A percentile compares a stretch with the other conserved stretches of the same genome.
Evolutionary conservation across 2,888 invertebrate genomes (phyloP).

Genomic region (Hesperia comma): DNA sequence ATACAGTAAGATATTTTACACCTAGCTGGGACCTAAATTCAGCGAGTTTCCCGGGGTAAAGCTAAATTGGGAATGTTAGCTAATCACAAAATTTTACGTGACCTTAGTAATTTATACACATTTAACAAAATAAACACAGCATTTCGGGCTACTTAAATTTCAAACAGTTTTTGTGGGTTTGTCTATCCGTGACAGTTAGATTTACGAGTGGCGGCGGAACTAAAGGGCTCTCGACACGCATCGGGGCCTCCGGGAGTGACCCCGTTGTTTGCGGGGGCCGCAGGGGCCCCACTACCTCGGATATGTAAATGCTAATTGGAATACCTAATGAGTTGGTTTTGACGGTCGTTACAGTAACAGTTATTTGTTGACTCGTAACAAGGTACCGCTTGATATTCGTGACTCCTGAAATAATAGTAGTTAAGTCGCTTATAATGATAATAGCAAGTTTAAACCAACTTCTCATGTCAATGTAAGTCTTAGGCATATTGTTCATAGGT

Average conservation of each 20-base stretch:
- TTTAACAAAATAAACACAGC: not conserved
- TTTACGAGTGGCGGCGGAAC: slow-evolving; percentile 19
- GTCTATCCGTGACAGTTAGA: slow-evolving; percentile 28
- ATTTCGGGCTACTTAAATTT: slow-evolving; percentile 22
- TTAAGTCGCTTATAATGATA: not conserved
- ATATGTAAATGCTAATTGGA: slow-evolving; percentile 25
- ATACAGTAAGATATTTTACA: too few relatives aligned
- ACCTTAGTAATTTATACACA: not conserved
- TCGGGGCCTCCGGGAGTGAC: slow-evolving; percentile 18
- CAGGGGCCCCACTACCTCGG: slow-evolving; percentile 26
- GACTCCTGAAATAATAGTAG: slow-evolving; percentile 1
- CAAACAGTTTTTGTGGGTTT: slow-evolving; percentile 21
- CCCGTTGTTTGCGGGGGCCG: slow-evolving; percentile 12
- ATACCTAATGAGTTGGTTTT: slow-evolving; percentile 21
- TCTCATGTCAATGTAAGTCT: not conserved
- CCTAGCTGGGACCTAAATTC: too few relatives aligned
- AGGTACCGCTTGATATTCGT: not conserved
- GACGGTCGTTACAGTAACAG: slow-evolving; percentile 12
- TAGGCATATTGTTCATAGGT: not conserved
- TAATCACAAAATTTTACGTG: not conserved
- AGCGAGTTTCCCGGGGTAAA: too few relatives aligned
- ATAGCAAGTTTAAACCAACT: not conserved
- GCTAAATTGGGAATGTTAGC: too few relatives aligned
- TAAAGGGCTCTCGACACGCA: slow-evolving; percentile 26
- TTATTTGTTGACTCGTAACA: slow-evolving; percentile 17